phyloP scores from a whole-genome alignment of 2,113 vertebrate species.

The Myrmophylax atrothorax region DNA sequence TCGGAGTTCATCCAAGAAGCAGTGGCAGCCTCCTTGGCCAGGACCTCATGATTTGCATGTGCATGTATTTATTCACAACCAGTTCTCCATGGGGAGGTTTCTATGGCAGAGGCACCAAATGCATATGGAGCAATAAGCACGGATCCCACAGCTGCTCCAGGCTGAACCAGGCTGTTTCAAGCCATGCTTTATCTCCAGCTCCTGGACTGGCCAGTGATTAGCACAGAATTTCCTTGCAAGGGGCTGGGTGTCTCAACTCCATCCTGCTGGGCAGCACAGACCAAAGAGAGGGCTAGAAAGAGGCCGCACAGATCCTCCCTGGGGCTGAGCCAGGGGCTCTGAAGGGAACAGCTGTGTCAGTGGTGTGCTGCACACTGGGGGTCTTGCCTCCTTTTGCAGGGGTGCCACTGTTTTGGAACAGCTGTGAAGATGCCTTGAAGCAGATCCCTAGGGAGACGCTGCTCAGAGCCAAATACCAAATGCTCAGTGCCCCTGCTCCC shows the following conservation, averaged over 20 bases:
- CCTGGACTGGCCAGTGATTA: neutral
- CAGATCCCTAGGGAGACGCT: neutral
- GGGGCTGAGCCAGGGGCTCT: neutral
- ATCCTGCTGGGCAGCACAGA: neutral
- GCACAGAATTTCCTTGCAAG: conserved; percentile 3
- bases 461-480: neutral
- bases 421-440: neutral
- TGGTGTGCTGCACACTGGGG: neutral
- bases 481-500: neutral
- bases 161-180: neutral
- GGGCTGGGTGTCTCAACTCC: neutral
- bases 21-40: neutral
- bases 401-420: neutral
- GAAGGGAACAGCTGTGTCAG: neutral
- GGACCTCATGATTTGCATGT: neutral
- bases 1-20: neutral
- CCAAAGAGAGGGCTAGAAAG: neutral
- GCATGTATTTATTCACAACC: neutral
- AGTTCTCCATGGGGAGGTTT: neutral
- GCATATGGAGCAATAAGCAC: neutral
- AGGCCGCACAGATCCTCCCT: neutral
- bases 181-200: neutral
- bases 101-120: neutral
- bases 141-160: neutral
- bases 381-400: neutral